A percentile compares a stretch with the other conserved stretches of the same genome.
Evolutionary conservation across 2,797 vertebrate species (phyloP).

Genomic region (Dallia pectoralis): DNA sequence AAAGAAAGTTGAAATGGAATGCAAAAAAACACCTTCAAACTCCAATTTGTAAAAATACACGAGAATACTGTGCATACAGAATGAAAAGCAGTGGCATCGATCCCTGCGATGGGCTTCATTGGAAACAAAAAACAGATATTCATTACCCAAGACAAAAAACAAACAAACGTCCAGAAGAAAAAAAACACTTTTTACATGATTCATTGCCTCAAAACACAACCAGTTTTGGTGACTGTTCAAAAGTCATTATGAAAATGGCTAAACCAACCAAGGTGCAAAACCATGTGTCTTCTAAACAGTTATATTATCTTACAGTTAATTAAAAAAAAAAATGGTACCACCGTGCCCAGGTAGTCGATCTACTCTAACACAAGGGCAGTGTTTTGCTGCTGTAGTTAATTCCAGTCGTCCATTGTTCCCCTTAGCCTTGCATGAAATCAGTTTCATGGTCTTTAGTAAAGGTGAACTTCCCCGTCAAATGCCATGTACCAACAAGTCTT

Average conservation of each 20-base stretch:
- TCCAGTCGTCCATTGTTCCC: conserved; percentile 45
- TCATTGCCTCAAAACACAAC: conserved; percentile 29
- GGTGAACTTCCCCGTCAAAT: conserved; percentile 49
- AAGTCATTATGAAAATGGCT: conserved; percentile 58
- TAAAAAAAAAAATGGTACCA: conserved; percentile 74
- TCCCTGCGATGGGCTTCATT: conserved; percentile 85
- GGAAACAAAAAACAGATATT: conserved; percentile 68
- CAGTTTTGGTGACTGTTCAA: conserved; percentile 42
- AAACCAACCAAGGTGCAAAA: conserved; percentile 46
- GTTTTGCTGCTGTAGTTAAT: conserved; percentile 58
- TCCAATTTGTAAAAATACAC: conserved; percentile 62
- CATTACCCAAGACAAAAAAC: conserved; percentile 45
- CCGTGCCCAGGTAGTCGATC: conserved; percentile 59
- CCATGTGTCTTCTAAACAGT: conserved; percentile 68
- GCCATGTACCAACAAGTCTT: conserved; percentile 63
- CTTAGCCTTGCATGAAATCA: conserved; percentile 47
- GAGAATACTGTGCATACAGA: conserved; percentile 82
- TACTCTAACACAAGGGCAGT: conserved; percentile 54
- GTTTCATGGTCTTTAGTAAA: conserved; percentile 62
- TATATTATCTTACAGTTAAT: conserved; percentile 75
- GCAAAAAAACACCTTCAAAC: conserved; percentile 52
- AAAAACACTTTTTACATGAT: conserved; percentile 46
- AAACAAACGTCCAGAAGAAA: conserved; percentile 14
- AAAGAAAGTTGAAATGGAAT: conserved; percentile 68
- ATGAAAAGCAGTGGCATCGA: conserved; percentile 83